phyloP scores from a whole-genome alignment of 2,113 vertebrate genomes.

The Odocoileus hemionus region DNA sequence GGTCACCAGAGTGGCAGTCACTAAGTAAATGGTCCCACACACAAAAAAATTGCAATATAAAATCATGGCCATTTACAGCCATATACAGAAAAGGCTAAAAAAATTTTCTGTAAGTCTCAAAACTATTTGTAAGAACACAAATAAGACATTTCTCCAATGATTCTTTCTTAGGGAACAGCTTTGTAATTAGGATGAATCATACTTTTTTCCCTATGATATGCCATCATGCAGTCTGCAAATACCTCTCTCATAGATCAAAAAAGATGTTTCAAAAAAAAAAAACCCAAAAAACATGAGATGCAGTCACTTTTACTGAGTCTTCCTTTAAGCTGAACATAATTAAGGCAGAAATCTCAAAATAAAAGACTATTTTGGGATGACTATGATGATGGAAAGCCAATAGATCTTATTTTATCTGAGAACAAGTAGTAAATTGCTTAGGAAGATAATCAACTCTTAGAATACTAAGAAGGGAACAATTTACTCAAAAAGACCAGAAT shows the following conservation, averaged over 20 bases:
- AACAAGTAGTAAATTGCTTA: slow-evolving; percentile 44
- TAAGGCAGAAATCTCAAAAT: slow-evolving; percentile 50
- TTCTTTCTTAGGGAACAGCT: slow-evolving; percentile 24
- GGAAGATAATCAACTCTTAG: slow-evolving; percentile 17
- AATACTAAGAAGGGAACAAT: background rate
- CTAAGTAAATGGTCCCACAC: background rate
- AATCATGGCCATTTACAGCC: background rate
- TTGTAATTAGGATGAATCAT: slow-evolving; percentile 48
- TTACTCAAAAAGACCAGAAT: background rate
- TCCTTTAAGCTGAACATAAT: slow-evolving; percentile 51
- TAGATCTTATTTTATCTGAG: slow-evolving; percentile 35
- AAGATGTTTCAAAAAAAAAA: background rate
- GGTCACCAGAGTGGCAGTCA: background rate
- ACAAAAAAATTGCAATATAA: background rate
- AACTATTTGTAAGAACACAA: slow-evolving; percentile 36
- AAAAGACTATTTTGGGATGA: slow-evolving; percentile 38
- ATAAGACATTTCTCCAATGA: slow-evolving; percentile 21
- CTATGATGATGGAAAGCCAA: slow-evolving; percentile 23
- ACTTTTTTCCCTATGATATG: background rate
- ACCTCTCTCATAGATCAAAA: slow-evolving; percentile 42
- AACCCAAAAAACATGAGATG: background rate
- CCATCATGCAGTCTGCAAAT: slow-evolving; percentile 37
- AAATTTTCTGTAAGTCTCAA: background rate
- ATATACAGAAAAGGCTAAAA: background rate
- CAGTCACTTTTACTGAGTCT: slow-evolving; percentile 47